Evolutionary conservation across 2,113 vertebrate genomes (phyloP), one percentile per base, ranked within the genome.

Genomic region (Vicugna pacos): DNA sequence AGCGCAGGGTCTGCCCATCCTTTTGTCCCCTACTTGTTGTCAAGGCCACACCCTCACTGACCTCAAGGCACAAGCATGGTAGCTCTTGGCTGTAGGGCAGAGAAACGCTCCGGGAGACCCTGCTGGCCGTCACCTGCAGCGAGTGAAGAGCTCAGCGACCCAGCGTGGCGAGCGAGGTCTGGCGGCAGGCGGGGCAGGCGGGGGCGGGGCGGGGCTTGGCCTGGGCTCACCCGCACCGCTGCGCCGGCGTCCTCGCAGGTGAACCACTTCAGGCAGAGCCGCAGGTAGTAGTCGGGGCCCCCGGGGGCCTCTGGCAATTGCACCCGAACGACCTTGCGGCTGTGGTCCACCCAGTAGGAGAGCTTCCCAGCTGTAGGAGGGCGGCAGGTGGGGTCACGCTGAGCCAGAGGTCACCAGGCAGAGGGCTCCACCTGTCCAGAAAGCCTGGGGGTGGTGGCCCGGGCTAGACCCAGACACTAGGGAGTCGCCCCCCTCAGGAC

Each of bases 221-320:
- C 1, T 17, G 32, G 11, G 89, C 99, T 98, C 81, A 99, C 99
- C 98, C 98, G 94, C 73, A 96, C 96, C 0, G 96, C 76, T 4
- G 95, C 96, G 0, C 98, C 99, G 0, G 46, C 97, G 50, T 99
- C 99, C 46, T 96, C 69, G 73, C 99, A 99, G 85, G 98, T 98
- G 97, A 98, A 99, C 96, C 98, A 96, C 70, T 98, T 99, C 42
- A 97, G 98, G 91, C 99, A 99, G 87, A 99, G 98, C 1, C 99
- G 99, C 73, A 99, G 87, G 0, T 98, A 98, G 97, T 99, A 99
- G 97, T 99, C 98, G 50, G 97, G 89, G 75, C 98, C 98, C 81
- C 95, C 97, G 11, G 98, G 97, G 96, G 98, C 98, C 72, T 97
- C 98, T 0, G 98, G 98, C 30, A 99, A 99, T 17, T 94, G 97